A percentile compares a stretch with the other conserved stretches of the same genome.
These are phyloP conservation scores for Thamnaconus septentrionalis DNA, from an alignment of 2,113 vertebrate genomes.

Conservation along the genomic window DNA sequence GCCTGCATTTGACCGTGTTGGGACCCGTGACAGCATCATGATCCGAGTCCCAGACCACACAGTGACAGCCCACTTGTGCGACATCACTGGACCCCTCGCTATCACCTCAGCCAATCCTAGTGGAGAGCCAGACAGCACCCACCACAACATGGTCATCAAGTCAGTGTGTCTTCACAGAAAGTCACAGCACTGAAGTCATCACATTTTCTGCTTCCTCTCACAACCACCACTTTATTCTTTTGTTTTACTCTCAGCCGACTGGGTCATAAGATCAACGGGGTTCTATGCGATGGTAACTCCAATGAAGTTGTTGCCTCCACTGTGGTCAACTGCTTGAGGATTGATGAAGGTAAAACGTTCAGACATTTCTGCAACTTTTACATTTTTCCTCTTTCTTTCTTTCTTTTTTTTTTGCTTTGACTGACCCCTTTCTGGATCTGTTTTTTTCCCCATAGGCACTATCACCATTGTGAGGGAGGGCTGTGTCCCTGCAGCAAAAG, in stretches of 20 bases:
- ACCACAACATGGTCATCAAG: conserved; percentile 88
- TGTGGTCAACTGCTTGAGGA: conserved; percentile 84
- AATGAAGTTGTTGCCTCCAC: conserved; percentile 87
- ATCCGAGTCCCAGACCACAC: conserved; percentile 89
- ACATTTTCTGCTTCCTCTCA: not conserved
- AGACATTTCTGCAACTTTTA: not conserved
- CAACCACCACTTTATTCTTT: not conserved
- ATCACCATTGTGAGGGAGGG: conserved; percentile 86
- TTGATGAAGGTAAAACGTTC: conserved; percentile 80
- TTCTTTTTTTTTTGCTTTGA: not conserved
- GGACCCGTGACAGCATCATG: conserved; percentile 89
- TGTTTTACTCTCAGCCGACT: conserved; percentile 74
- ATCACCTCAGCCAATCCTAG: conserved; percentile 91
- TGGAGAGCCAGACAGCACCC: conserved; percentile 86
- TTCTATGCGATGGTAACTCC: conserved; percentile 87
- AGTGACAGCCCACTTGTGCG: conserved; percentile 81
- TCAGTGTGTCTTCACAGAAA: conserved; percentile 54
- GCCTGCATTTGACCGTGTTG: conserved; percentile 83
- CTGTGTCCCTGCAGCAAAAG: conserved; percentile 82
- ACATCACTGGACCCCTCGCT: conserved; percentile 85
- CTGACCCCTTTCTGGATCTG: conserved; percentile 6
- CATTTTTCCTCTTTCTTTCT: not conserved
- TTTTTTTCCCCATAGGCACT: conserved; percentile 72
- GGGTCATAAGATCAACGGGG: conserved; percentile 85
- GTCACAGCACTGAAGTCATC: not conserved